These are phyloP conservation scores for Leucozona laternaria DNA, from an alignment of 2,888 invertebrate species.

Conservation along the genomic window DNA sequence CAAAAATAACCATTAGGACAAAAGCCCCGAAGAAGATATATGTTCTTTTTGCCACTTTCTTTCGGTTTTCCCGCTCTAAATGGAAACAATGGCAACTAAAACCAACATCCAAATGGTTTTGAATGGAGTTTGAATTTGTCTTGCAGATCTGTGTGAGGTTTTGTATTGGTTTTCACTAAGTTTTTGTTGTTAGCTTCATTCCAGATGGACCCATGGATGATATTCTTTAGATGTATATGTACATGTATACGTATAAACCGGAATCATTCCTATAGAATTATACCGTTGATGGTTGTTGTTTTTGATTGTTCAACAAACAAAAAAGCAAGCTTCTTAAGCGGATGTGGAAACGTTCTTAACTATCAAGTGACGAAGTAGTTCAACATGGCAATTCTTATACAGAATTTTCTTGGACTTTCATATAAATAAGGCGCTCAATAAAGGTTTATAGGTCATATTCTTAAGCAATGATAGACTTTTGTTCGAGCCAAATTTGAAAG, in stretches of 20 bases:
- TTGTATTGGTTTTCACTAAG: background rate
- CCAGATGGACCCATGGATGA: too few relatives aligned
- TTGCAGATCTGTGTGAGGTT: background rate
- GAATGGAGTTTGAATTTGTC: slow-evolving; percentile 28
- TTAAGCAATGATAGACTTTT: background rate
- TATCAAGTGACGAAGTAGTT: slow-evolving; percentile 10
- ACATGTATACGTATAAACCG: background rate
- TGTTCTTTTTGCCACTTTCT: slow-evolving; percentile 21
- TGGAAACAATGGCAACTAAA: slow-evolving; percentile 34
- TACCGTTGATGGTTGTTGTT: background rate
- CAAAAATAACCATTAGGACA: slow-evolving; percentile 52
- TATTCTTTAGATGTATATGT: too few relatives aligned
- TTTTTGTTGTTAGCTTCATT: background rate
- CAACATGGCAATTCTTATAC: background rate
- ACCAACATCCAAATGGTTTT: slow-evolving; percentile 34
- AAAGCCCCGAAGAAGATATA: slow-evolving; percentile 1
- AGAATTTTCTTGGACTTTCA: background rate
- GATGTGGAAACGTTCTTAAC: slow-evolving; percentile 1
- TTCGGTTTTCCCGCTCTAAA: slow-evolving; percentile 9
- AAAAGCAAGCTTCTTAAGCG: background rate
- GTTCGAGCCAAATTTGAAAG: too few relatives aligned
- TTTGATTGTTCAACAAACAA: background rate
- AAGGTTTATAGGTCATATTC: background rate
- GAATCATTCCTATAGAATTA: background rate
- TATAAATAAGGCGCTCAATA: background rate